Evolutionary conservation across 2,888 invertebrate genomes (phyloP), one percentile per base, ranked within the genome.

Genomic region (Oeneis ivallda): DNA sequence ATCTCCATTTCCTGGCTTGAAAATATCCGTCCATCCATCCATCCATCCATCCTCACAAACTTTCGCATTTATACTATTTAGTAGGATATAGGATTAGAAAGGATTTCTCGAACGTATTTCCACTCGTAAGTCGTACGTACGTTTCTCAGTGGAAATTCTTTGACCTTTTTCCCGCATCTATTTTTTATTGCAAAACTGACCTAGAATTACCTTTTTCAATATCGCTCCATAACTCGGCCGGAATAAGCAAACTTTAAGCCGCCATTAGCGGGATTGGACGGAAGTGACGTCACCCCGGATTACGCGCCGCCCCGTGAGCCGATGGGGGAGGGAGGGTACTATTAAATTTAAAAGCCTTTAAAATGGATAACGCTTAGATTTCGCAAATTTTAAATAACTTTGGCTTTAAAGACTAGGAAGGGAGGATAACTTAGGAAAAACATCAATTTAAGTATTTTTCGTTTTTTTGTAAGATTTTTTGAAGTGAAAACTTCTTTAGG

Each of bases 201-300:
- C 60, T 53, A 65, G 63, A 67, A 65, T 65, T 70, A 67, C 53
- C 65, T 59, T 69, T 69, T 71, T 64, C 65, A 71, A 72, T 72
- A 66, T 72, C 67, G 66, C 69, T 80, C 76, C 80, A 81, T 83
- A 86, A 80, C 79, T 84, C 78, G 72, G 66, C 66, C 66, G 74
- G 77, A 77, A 78, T 83, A 83, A 84, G 80, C 79, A 81, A 82
- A 85, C 77, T 84, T 84, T 80, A 84, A 83, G 81, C 74, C 80
- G 76, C 87, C 87, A 87, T 88, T 88, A 88, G 84, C 73, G 80
- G 83, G 81, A 87, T 87, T 87, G 87, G 83, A 77, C 76, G 76
- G 77, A 72, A 74, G 74, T 76, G 78, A 78, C 76, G 87, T 86
- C 87, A 83, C 75, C 70, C 64, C 76, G 82, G 86, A 85, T 86